Evolutionary conservation across 2,888 invertebrate species (phyloP).

Genomic region (Cephus sareptanus): DNA sequence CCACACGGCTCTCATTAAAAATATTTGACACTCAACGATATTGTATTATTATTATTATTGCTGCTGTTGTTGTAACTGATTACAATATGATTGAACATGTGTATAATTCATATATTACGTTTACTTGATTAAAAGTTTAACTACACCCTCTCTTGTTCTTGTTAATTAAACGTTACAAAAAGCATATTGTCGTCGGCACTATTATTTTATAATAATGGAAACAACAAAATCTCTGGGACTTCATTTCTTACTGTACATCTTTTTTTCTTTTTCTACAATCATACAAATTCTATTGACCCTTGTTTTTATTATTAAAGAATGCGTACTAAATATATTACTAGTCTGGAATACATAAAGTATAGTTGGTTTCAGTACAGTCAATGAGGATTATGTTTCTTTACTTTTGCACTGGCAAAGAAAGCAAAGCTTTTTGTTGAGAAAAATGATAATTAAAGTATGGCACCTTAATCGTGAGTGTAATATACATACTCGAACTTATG

Average conservation of each 20-base stretch:
- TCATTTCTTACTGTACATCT: background rate
- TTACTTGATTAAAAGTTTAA: slow-evolving; percentile 4
- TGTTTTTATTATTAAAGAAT: background rate
- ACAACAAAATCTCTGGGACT: background rate
- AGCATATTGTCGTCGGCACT: background rate
- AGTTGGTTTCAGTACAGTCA: background rate
- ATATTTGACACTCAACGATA: background rate
- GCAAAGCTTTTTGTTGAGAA: background rate
- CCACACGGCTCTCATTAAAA: background rate
- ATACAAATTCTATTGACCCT: background rate
- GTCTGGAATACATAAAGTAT: background rate
- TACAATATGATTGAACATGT: slow-evolving; percentile 1
- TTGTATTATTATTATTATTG: background rate
- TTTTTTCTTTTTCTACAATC: background rate
- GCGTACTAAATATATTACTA: background rate
- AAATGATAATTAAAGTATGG: background rate
- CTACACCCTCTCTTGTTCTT: background rate
- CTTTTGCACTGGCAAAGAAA: background rate
- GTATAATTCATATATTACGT: slow-evolving; percentile 5
- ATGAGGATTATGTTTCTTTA: background rate
- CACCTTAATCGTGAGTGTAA: background rate
- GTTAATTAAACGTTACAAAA: background rate
- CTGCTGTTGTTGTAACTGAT: background rate
- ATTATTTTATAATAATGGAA: background rate
- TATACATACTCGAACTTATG: background rate